A percentile compares a stretch with the other conserved stretches of the same genome.
Evolutionary conservation across 2,888 invertebrate species (phyloP).

Genomic region (Micropterix aruncella): DNA sequence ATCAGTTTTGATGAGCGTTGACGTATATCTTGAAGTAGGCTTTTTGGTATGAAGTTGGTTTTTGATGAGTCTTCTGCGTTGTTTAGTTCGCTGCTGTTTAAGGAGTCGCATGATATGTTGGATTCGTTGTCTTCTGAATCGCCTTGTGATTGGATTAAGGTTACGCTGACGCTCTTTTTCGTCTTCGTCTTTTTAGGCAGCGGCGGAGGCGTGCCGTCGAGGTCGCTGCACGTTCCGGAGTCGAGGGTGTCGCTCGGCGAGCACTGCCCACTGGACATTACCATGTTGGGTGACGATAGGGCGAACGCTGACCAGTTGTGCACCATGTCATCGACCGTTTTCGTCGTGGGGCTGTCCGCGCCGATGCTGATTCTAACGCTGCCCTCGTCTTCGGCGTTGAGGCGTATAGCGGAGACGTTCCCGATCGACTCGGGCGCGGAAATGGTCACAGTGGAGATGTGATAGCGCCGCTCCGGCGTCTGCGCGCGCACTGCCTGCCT

Average conservation of each 20-base stretch:
- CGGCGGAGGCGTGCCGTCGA: constrained; percentile 60
- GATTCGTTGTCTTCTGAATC: constrained; percentile 61
- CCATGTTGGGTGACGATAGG: constrained; percentile 18
- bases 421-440: background rate
- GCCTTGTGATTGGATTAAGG: constrained; percentile 46
- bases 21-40: constrained; percentile 54
- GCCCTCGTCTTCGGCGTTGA: background rate
- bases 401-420: background rate
- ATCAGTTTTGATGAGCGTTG: constrained; percentile 44
- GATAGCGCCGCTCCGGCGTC: background rate
- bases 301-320: background rate
- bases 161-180: constrained; percentile 39
- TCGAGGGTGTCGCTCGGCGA: constrained; percentile 73
- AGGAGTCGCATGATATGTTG: constrained; percentile 69
- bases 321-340: background rate
- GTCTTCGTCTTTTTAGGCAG: constrained; percentile 49
- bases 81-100: constrained; percentile 57
- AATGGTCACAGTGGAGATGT: background rate
- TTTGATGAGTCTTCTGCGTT: constrained; percentile 6
- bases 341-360: background rate
- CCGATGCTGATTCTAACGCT: background rate
- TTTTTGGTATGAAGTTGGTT: constrained; percentile 45
- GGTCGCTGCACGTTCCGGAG: constrained; percentile 75
- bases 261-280: constrained; percentile 69
- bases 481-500: background rate